Conservation (phyloP, 1,140 invertebrate species). For the Trichonephila clavipes region DNA sequence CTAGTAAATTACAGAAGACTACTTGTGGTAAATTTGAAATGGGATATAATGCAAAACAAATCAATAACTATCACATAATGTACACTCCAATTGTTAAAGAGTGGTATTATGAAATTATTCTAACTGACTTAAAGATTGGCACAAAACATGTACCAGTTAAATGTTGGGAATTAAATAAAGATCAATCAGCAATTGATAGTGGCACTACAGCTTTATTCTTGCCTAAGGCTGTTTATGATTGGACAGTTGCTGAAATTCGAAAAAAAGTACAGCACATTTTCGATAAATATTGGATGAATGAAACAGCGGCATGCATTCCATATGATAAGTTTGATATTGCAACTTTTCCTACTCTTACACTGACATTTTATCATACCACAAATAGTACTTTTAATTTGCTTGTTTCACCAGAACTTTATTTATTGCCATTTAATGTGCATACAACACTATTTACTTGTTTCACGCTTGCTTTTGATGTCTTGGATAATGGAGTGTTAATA, state of each 20-base stretch:
- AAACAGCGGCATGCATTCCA: conserved; percentile 46
- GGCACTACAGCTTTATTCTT: conserved; percentile 55
- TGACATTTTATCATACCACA: conserved; percentile 50
- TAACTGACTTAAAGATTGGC: conserved; percentile 51
- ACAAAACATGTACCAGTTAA: background rate
- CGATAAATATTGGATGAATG: conserved; percentile 61
- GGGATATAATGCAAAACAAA: conserved; percentile 12
- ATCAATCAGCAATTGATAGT: conserved; percentile 36
- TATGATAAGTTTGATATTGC: conserved; percentile 14
- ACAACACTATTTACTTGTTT: conserved; percentile 10
- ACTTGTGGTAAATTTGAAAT: conserved; percentile 57
- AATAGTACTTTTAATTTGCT: conserved; percentile 64
- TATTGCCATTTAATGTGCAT: conserved; percentile 11
- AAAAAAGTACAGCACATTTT: background rate
- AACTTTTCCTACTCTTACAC: conserved; percentile 43
- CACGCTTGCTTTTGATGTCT: conserved; percentile 10
- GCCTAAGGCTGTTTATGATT: conserved; percentile 17
- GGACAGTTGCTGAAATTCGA: conserved; percentile 34
- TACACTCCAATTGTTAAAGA: conserved; percentile 66
- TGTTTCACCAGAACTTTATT: conserved; percentile 67
- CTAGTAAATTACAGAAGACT: background rate
- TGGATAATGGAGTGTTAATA: conserved; percentile 48
- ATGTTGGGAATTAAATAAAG: conserved; percentile 63
- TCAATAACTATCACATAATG: background rate
- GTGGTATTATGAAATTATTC: conserved; percentile 74